Percentiles rank a stretch among this genome's conserved stretches.
These are phyloP conservation scores for Notospermus geniculatus DNA, from an alignment of 1,140 invertebrate species.

Conservation along the genomic window DNA sequence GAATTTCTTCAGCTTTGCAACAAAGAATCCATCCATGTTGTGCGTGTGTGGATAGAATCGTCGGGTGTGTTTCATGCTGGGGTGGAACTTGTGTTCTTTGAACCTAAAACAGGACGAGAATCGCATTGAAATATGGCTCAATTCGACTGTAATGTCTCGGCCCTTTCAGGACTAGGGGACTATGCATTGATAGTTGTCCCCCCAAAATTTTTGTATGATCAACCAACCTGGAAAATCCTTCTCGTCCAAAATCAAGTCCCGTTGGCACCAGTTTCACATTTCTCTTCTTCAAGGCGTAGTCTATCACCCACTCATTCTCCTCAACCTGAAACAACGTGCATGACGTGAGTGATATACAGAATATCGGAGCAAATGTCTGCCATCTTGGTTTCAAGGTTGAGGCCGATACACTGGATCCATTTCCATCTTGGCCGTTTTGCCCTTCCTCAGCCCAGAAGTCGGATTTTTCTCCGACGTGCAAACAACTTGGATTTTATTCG, in stretches of 20 bases:
- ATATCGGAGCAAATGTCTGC: too few relatives aligned
- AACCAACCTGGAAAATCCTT: constrained; percentile 93
- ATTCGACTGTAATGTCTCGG: too few relatives aligned
- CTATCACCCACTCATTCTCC: constrained; percentile 97
- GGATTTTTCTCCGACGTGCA: too few relatives aligned
- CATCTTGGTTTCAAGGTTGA: too few relatives aligned
- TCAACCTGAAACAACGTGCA: constrained; percentile 66
- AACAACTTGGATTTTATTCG: too few relatives aligned
- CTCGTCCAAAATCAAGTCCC: constrained; percentile 90
- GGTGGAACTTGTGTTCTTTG: constrained; percentile 73
- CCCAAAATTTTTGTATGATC: too few relatives aligned
- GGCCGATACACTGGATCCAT: too few relatives aligned
- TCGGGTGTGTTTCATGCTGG: constrained; percentile 82
- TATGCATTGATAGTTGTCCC: too few relatives aligned
- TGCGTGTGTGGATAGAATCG: constrained; percentile 97
- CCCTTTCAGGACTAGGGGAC: too few relatives aligned
- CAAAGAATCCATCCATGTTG: constrained; percentile 99
- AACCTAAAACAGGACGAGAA: constrained; percentile 61
- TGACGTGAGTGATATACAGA: too few relatives aligned
- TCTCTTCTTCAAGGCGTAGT: constrained; percentile 92
- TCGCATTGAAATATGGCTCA: neutral
- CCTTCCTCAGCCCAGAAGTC: too few relatives aligned
- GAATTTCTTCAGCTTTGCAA: constrained; percentile 97
- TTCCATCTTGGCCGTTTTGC: too few relatives aligned
- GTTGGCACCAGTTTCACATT: constrained; percentile 90